These are phyloP conservation scores for Mylabris sibirica DNA, from an alignment of 2,888 invertebrate species.

Conservation along the genomic window DNA sequence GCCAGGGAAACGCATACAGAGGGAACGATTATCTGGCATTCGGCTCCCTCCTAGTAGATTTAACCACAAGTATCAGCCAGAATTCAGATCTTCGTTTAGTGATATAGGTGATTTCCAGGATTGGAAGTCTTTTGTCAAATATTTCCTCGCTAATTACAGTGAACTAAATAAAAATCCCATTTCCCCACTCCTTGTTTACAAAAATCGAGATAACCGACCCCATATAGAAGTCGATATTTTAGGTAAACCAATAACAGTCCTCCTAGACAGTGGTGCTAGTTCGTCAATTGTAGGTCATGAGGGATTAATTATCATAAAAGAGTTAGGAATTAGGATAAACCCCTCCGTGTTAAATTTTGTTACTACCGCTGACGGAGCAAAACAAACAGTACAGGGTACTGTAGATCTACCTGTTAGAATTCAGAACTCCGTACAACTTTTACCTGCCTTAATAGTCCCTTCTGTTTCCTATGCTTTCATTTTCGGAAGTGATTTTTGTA, in stretches of 20 bases:
- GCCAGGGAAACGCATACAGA: neutral
- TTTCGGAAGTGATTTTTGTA: slow-evolving; percentile 17
- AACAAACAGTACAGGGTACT: neutral
- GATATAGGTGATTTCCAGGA: neutral
- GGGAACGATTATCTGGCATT: neutral
- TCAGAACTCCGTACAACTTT: neutral
- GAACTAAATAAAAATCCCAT: neutral
- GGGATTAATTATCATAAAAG: neutral
- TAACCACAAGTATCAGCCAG: too few relatives aligned
- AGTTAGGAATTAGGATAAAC: neutral
- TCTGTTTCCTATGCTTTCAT: slow-evolving; percentile 20
- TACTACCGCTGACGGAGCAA: slow-evolving; percentile 21
- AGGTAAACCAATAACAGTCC: neutral
- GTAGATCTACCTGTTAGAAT: slow-evolving; percentile 17
- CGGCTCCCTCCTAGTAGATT: too few relatives aligned
- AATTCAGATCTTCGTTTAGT: neutral
- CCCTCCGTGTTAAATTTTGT: neutral
- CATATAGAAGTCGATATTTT: neutral
- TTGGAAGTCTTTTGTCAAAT: neutral
- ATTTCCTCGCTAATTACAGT: neutral
- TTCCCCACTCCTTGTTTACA: neutral
- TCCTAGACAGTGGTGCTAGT: neutral
- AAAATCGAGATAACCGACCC: neutral
- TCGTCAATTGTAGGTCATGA: neutral
- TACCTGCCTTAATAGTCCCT: slow-evolving; percentile 18